phyloP scores from a whole-genome alignment of 2,113 vertebrate species.

The Crotalus viridis region DNA sequence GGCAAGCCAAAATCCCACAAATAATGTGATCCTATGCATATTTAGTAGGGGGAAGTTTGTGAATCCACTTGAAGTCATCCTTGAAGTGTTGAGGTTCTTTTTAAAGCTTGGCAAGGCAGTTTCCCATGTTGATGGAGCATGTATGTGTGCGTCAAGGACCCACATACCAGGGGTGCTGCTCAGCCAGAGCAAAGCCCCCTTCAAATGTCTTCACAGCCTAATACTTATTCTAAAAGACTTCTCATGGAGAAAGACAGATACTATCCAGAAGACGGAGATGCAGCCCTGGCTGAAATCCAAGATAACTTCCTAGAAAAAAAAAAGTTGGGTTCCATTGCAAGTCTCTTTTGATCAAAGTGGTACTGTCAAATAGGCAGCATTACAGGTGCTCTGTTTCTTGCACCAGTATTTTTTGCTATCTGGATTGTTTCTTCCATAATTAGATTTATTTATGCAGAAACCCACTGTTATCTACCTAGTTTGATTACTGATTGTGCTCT shows the following conservation, averaged over 20 bases:
- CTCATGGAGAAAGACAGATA: background rate
- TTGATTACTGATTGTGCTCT: background rate
- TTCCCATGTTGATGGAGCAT: background rate
- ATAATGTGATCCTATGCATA: background rate
- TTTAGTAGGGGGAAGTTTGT: background rate
- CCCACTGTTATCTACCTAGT: background rate
- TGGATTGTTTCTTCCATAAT: background rate
- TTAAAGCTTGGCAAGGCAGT: background rate
- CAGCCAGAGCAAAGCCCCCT: background rate
- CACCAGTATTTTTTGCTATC: background rate
- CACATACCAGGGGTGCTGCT: background rate
- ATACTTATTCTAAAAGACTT: background rate
- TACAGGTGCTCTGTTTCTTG: background rate
- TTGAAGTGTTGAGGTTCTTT: background rate
- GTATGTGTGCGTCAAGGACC: background rate
- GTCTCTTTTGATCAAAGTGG: background rate
- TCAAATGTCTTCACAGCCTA: background rate
- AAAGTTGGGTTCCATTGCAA: background rate
- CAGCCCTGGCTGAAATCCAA: background rate
- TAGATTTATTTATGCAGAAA: constrained; percentile 15
- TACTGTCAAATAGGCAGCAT: background rate
- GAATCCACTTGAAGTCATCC: background rate
- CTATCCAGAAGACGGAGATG: background rate
- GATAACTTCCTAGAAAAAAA: background rate
- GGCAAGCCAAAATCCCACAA: background rate